Base-by-base conservation (phyloP, 1,140 invertebrate species). In the Drosophila elegans region DNA sequence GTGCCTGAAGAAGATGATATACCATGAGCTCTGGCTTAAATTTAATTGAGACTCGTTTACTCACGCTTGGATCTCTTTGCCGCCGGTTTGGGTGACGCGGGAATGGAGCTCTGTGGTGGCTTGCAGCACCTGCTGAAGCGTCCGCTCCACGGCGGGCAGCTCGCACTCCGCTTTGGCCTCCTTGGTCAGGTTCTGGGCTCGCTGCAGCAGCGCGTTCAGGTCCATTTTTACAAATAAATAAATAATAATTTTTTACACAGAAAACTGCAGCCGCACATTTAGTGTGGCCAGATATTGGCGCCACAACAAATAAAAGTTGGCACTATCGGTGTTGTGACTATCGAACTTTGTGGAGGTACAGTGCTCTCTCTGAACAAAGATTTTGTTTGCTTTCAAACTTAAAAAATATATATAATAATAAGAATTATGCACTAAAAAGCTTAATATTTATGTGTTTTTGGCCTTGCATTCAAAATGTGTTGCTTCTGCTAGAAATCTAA, bases 41-140 rank as follows among this genome's bases (percentile, higher is more conserved):
- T n/a, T 36, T 4, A n/a, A 0, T 39, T 41, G 7, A 0, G 16
- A 3, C 42, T 60, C 16, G 16, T 54, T 27, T 46, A 93, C 96
- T 95, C 94, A 98, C 97, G 98, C 98, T 94, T 98, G 97, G 67
- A 97, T 97, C 92, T 98, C 97, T 76, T 97, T 97, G 16, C 95
- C 95, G 36, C 96, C 95, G 55, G 96, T 96, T 91, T 97, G 96
- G n/a, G 96, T 96, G 12, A 97, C 96, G 85, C 96, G 94, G 1
- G 96, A 95, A 93, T 97, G 97, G 5, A 99, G 92, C 92, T 98
- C 96, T 77, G 98, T 96, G 0, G 97, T 98, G 34, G 97, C 97
- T 93, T 98, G 97, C 21, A 98, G 93, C 32, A 99, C 97, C 93
- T 99, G 98, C 51, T 96, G 95, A 21, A 99, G 93, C 78, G 98